phyloP scores from a whole-genome alignment of 2,797 vertebrate genomes.

The Thunnus albacares region DNA sequence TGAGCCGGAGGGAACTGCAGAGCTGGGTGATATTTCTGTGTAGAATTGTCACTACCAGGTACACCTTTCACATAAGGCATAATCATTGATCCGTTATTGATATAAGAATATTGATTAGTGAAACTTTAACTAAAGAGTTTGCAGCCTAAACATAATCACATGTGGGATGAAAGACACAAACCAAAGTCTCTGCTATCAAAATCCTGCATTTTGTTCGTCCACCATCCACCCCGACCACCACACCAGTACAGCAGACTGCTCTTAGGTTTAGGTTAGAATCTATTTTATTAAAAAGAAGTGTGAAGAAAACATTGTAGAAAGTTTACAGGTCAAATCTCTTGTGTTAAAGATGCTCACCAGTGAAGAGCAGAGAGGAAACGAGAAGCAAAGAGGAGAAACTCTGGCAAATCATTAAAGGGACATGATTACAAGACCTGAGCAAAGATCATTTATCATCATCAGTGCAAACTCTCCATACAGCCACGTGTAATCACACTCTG shows the following conservation, averaged over 20 bases:
- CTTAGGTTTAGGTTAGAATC: neutral
- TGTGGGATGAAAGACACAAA: neutral
- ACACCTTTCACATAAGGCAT: no score
- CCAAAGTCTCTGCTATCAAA: neutral
- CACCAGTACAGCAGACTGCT: neutral
- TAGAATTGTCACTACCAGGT: no score
- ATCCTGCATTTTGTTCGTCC: neutral
- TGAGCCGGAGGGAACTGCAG: no score
- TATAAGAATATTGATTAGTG: no score
- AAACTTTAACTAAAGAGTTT: neutral
- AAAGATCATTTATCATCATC: constrained; percentile 53
- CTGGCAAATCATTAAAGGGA: constrained; percentile 3
- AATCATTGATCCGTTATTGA: neutral
- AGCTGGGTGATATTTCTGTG: no score
- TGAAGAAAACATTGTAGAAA: neutral
- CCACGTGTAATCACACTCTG: constrained; percentile 24
- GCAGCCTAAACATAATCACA: neutral
- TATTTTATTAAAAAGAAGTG: neutral
- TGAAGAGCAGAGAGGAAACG: neutral
- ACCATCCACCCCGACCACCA: neutral
- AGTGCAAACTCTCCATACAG: constrained; percentile 12
- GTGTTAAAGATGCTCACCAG: neutral
- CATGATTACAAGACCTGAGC: constrained; percentile 23
- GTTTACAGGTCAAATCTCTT: neutral
- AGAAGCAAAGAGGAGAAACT: constrained; percentile 19